Evolutionary conservation across 2,797 vertebrate species (phyloP), one percentile per base, ranked within the genome.

Genomic region (Odontamblyopus rebecca): DNA sequence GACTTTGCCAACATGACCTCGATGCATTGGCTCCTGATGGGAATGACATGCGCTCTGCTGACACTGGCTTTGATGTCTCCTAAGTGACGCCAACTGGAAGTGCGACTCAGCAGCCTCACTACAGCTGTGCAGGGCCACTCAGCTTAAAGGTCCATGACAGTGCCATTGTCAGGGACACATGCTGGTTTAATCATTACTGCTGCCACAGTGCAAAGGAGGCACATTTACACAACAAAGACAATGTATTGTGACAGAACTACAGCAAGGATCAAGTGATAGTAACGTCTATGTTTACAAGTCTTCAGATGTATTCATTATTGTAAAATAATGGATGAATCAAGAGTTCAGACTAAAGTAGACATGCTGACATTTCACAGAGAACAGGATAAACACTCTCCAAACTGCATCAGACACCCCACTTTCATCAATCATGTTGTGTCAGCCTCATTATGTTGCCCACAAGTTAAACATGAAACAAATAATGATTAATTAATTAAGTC

Each of bases 21-120:
- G 79, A 79, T 84, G 73, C 76, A 81, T 71, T 73, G 79, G 60
- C 71, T 78, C 68, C 79, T 84, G 80, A 84, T 82, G 79, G 71
- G 78, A 84, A 87, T 88, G 88, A 88, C 84, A 80, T 77, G 74
- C 80, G 85, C 80, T 84, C 74, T 82, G 82, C 83, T 83, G 83
- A 85, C 86, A 79, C 72, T 3, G 68, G 65, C 76, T 83, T 71
- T 79, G 83, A 86, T 88, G 82, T 80, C 75, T 81, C 68, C 73
- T 77, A 89, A 82, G 81, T 80, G 78, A 82, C 78, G 74, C 79
- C 73, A 75, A 78, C 76, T 79, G 61, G 74, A 87, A 76, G 80
- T 67, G 66, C 60, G 64, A 79, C 73, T 84, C 80, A 77, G 80
- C 79, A 83, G 74, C 72, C 68, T 71, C 44, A 29, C 3, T 69